Evolutionary conservation across 2,888 invertebrate species (phyloP), one percentile per base, ranked within the genome.

Genomic region (Coelinius sp.): DNA sequence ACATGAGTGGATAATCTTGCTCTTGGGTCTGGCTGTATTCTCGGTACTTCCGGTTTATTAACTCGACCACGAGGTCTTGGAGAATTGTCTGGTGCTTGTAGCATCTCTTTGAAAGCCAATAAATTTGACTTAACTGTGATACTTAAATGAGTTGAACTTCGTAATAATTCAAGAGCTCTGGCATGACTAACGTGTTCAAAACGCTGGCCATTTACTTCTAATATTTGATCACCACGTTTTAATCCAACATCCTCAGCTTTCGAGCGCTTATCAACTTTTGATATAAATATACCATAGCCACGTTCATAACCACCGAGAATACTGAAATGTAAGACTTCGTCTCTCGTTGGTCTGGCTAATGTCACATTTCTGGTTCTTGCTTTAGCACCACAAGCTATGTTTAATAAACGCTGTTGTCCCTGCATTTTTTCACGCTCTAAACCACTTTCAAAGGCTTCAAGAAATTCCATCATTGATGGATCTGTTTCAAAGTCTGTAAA

Each of bases 401-500:
- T 98, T 79, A 99, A 88, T 78, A 98, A 90, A 81, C 94, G 90
- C 78, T 94, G 89, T 84, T 94, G 93, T 73, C 95, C 95, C 78
- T 93, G 92, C 94, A 98, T 94, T 85, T 94, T 94, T 87, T 96
- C 95, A 80, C 91, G 90, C 84, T 96, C 96, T 75, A 97, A 89
- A 68, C 93, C 93, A 75, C 92, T 90, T 89, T 98, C 98, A 89
- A 98, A 98, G 74, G 92, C 93, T 88, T 98, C 97, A 75, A 98
- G 89, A 85, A 98, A 97, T 81, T 97, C 97, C 93, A 97, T 97
- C 97, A 99, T 97, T 73, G 93, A 93, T 22, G 96, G 94, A 88
- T 97, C 96, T 5, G 95, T 97, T 90, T 98, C 98, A 88, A 98
- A 98, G 86, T 98, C 98, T 46, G 97, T 97, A 85, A 98, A 98